A percentile compares a stretch with the other conserved stretches of the same genome.
Conservation (phyloP, 2,797 vertebrate genomes). For the Channallabes apus region DNA sequence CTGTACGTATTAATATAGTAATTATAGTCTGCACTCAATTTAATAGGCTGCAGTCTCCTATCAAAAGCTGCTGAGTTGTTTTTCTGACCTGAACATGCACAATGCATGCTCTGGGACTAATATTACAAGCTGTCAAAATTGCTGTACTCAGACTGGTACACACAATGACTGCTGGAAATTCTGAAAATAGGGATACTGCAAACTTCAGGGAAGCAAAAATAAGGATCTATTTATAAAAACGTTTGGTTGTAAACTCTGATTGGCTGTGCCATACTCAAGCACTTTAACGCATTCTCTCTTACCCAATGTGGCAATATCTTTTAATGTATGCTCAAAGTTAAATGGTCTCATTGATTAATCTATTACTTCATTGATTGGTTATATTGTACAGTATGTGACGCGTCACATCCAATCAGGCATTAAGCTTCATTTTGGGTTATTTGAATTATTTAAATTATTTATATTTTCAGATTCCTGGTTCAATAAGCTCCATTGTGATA, state of each 20-base stretch:
- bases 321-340: neutral
- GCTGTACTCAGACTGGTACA: conserved; percentile 23
- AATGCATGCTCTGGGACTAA: conserved; percentile 27
- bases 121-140: conserved; percentile 47
- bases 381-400: no score
- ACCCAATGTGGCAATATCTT: neutral
- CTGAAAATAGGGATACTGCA: conserved; percentile 26
- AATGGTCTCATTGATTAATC: neutral
- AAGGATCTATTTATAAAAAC: neutral
- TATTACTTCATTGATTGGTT: neutral
- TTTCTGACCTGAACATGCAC: conserved; percentile 11
- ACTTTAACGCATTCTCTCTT: neutral
- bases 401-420: no score
- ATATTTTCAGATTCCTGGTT: no score
- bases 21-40: neutral
- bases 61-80: conserved; percentile 32
- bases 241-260: neutral
- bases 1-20: neutral
- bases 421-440: no score
- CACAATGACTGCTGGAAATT: neutral
- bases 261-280: neutral
- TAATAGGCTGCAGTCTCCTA: neutral
- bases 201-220: conserved; percentile 1
- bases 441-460: no score
- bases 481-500: no score